Conservation (phyloP, 2,113 vertebrate genomes). For the Larimichthys polyactis region DNA sequence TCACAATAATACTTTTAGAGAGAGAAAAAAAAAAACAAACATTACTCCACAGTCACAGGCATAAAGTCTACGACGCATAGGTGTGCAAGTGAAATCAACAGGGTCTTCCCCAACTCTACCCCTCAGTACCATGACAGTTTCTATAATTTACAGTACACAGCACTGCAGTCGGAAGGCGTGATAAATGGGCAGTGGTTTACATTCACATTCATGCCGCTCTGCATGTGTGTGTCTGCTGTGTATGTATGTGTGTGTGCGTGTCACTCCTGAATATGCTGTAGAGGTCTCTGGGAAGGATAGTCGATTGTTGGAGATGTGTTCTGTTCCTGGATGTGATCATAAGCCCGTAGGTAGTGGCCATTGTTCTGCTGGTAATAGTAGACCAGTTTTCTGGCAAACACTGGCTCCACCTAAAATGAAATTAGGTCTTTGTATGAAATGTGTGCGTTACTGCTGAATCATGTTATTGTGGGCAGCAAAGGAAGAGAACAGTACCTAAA, state of each 20-base stretch:
- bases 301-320: constrained; percentile 83
- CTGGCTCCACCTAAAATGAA: constrained; percentile 91
- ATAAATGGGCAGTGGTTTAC: constrained; percentile 60
- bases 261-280: constrained; percentile 94
- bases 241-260: not conserved
- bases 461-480: not conserved
- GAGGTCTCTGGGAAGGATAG: constrained; percentile 86
- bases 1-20: constrained; percentile 67
- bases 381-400: constrained; percentile 94
- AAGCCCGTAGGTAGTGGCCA: constrained; percentile 90
- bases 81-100: constrained; percentile 49
- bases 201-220: constrained; percentile 33
- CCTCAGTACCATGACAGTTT: constrained; percentile 27
- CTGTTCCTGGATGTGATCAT: constrained; percentile 88
- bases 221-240: not conserved
- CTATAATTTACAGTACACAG: constrained; percentile 73
- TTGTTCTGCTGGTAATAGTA: constrained; percentile 93
- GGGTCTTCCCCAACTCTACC: constrained; percentile 78
- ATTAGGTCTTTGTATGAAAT: constrained; percentile 13
- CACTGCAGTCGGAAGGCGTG: constrained; percentile 50
- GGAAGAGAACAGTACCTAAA: not conserved
- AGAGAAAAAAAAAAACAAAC: constrained; percentile 6
- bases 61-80: constrained; percentile 41
- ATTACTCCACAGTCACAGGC: constrained; percentile 35
- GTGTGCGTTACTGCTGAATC: constrained; percentile 7